Evolutionary conservation across 1,140 invertebrate genomes (phyloP).

Genomic region (Drosophila bifasciata): DNA sequence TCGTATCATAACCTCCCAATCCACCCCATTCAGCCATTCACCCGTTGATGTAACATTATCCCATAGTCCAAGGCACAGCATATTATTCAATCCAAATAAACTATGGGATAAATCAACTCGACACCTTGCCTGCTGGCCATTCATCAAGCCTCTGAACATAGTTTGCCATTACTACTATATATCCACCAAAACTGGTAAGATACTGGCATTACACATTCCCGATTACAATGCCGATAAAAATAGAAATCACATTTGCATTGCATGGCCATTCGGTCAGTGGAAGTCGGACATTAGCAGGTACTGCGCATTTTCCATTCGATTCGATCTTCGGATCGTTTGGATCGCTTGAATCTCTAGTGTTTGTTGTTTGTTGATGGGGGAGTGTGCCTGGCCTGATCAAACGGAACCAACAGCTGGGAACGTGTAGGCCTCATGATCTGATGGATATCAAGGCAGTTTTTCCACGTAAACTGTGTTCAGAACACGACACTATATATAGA

Average conservation of each 20-base stretch:
- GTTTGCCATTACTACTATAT: slow-evolving; percentile 67
- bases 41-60: slow-evolving; percentile 43
- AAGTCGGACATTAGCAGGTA: slow-evolving; percentile 35
- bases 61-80: slow-evolving; percentile 25
- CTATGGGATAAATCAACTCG: slow-evolving; percentile 43
- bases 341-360: not conserved
- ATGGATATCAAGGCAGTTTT: slow-evolving; percentile 57
- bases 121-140: slow-evolving; percentile 6
- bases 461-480: slow-evolving; percentile 24
- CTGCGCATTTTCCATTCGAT: slow-evolving; percentile 57
- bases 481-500: slow-evolving; percentile 26
- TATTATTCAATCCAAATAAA: slow-evolving; percentile 38
- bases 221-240: slow-evolving; percentile 57
- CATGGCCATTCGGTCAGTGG: slow-evolving; percentile 39
- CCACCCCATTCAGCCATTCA: slow-evolving; percentile 22
- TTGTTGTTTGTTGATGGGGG: not conserved
- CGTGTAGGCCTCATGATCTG: slow-evolving; percentile 25
- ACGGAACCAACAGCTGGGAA: slow-evolving; percentile 5
- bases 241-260: slow-evolving; percentile 73
- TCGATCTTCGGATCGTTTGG: slow-evolving; percentile 36
- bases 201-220: slow-evolving; percentile 16
- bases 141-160: slow-evolving; percentile 12
- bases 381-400: too few species aligned
- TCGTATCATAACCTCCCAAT: too few species aligned
- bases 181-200: slow-evolving; percentile 57